Evolutionary conservation across 2,888 invertebrate species (phyloP), one percentile per base, ranked within the genome.

Genomic region (Machimus rusticus): DNA sequence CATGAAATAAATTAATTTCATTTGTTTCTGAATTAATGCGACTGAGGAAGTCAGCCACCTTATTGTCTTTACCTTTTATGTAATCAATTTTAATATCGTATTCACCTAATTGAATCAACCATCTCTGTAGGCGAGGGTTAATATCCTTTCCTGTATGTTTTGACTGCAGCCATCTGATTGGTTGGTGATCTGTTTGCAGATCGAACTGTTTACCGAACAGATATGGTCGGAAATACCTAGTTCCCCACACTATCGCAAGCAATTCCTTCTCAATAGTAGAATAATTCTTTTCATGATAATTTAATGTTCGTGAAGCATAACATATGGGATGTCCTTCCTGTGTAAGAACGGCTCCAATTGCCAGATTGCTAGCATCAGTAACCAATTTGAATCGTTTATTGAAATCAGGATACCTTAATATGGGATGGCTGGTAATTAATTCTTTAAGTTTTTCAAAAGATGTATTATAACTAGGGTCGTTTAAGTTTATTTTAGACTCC

Each of bases 211-310:
- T 77, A 28, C 82, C 88, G 84, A 82, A 85, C 28, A 87, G 66
- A 51, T 89, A 86, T 57, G 87, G 88, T 12, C 87, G 77, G 34
- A 87, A 88, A 51, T 89, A 88, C 16, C 88, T 1, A 90, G 90
- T 57, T 12, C 55, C 76, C 90, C 90, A 91, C 0, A 91, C 90
- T 5, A 92, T 90, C 0, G 89, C 90, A 43, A 91, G 51, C 2
- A 91, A 79, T 89, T 92, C 91, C 76, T 91, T 92, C 87, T 92
- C 91, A 3, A 91, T 19, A 88, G 89, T 23, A 86, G 87, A 84
- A 90, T 90, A 87, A 89, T 90, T 43, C 37, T 81, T 88, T 89
- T 91, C 90, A 0, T 90, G 88, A 19, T 87, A 46, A 12, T 89
- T 90, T 78, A 89, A 82, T 0, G 90, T 90, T 88, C 91, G 86